Base-by-base conservation (phyloP, 1,140 invertebrate genomes). In the Pantala flavescens region DNA sequence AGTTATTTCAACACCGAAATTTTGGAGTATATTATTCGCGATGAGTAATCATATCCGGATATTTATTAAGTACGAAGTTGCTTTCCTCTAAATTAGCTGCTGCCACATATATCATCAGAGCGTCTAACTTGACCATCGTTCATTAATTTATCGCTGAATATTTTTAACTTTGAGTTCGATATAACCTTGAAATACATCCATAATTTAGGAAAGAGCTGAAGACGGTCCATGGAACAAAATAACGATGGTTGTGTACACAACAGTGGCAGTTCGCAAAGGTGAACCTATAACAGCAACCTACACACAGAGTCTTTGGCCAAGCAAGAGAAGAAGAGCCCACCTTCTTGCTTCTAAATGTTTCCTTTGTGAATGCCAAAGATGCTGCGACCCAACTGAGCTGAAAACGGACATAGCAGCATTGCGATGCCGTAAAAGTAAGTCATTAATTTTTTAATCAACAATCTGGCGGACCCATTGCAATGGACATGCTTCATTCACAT, bases 281-380 rank as follows among this genome's bases (percentile, higher is more conserved):
- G 85, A 87, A 76, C 83, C 87, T 72, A 86, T 92, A 24, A 85
- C 85, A 16, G 87, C 87, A 14, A 87, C 87, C 0, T 91, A 91
- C 77, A 90, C 89, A 0, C 87, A 91, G 78, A 84, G 86, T 0
- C 79, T 91, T 74, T 87, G 85, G 82, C 88, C 88, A 24, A 91
- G 89, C 24, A 82, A 88, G 9, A 85, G 87, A 75, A 81, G 90
- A 75, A 82, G 88, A 75, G 81, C 83, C 75, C 87, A 90, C 83
- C 81, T 91, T 0, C 83, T 83, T 77, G 82, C 82, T 70, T 83
- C 81, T 21, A 90, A 90, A 81, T 90, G 87, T 78, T 90, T 90
- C 76, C 83, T 85, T 72, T 90, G 89, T 78, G 79, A 81, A 16
- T 90, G 89, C 73, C 77, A 81, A n/a, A 81, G 89, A 73, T 90